Conservation (phyloP, 2,888 invertebrate genomes). For the Vanessa cardui region DNA sequence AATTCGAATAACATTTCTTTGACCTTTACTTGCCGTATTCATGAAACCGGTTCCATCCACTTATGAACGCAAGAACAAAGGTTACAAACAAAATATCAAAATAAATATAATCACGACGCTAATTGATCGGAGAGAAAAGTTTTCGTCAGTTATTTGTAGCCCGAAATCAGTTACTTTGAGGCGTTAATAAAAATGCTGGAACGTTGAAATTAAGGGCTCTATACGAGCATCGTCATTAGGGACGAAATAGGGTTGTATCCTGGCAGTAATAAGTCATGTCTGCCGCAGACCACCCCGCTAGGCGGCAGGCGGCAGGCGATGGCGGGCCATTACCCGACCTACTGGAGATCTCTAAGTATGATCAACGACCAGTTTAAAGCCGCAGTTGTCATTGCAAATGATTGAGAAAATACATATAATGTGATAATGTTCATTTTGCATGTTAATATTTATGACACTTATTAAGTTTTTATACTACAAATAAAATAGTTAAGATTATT, state of each 20-base stretch:
- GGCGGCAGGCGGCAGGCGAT: slow-evolving; percentile 41
- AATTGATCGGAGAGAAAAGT: slow-evolving; percentile 13
- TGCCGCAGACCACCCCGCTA: slow-evolving; percentile 62
- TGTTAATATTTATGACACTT: not conserved
- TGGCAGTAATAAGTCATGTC: slow-evolving; percentile 82
- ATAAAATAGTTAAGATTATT: slow-evolving; percentile 2
- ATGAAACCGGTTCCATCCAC: slow-evolving; percentile 37
- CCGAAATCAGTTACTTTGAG: slow-evolving; percentile 64
- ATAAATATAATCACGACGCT: slow-evolving; percentile 30
- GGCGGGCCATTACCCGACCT: slow-evolving; percentile 65
- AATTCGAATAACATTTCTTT: slow-evolving; percentile 75
- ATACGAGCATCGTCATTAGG: slow-evolving; percentile 79
- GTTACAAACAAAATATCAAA: slow-evolving; percentile 29
- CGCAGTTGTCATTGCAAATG: slow-evolving; percentile 39
- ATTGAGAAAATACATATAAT: slow-evolving; percentile 29
- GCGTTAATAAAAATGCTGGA: slow-evolving; percentile 80
- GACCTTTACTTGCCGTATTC: slow-evolving; percentile 53
- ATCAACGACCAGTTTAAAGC: slow-evolving; percentile 77
- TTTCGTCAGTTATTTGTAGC: not conserved
- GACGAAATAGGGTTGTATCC: slow-evolving; percentile 80
- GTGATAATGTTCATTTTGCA: not conserved
- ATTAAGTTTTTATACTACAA: not conserved
- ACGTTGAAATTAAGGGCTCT: slow-evolving; percentile 79
- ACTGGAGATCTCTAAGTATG: slow-evolving; percentile 66
- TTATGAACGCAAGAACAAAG: slow-evolving; percentile 32